Percentiles rank a stretch among this genome's conserved stretches.
phyloP scores from a whole-genome alignment of 2,888 invertebrate species.

The Neoscelio sp. region DNA sequence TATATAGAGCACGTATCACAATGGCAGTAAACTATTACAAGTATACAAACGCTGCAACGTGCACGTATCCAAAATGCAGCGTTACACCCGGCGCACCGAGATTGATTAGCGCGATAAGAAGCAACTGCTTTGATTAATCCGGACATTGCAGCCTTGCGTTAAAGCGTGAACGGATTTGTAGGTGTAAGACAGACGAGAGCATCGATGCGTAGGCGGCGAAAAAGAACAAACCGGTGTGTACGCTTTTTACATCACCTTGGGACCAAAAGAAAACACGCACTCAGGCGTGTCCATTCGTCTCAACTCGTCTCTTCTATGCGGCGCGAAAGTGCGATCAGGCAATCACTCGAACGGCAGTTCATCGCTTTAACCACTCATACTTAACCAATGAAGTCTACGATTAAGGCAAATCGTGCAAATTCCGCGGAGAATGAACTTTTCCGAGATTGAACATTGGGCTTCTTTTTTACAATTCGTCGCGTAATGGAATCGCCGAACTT shows the following conservation, averaged over 20 bases:
- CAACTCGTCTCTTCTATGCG: constrained; percentile 8
- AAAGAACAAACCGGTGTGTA: constrained; percentile 20
- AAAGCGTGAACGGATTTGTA: constrained; percentile 35
- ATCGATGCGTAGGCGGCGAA: constrained; percentile 21
- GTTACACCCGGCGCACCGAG: constrained; percentile 8
- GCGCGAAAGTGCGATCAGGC: not conserved
- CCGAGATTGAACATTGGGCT: no score
- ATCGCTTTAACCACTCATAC: not conserved
- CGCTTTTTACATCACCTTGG: constrained; percentile 31
- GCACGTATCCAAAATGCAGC: constrained; percentile 20
- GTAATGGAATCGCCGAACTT: no score
- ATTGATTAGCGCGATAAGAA: constrained; percentile 36
- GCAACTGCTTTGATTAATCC: constrained; percentile 40
- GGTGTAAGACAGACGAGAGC: constrained; percentile 15
- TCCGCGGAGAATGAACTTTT: no score
- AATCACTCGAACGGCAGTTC: no score
- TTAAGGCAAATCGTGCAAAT: not conserved
- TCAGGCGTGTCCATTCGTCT: constrained; percentile 25
- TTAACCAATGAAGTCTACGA: not conserved
- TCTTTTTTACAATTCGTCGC: no score
- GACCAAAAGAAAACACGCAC: constrained; percentile 33
- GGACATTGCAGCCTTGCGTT: constrained; percentile 8
- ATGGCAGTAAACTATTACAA: constrained; percentile 21
- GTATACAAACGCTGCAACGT: no score
- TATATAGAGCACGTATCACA: constrained; percentile 23